Conservation (phyloP, 2,888 invertebrate genomes). For the Thysanoteuthis rhombus region DNA sequence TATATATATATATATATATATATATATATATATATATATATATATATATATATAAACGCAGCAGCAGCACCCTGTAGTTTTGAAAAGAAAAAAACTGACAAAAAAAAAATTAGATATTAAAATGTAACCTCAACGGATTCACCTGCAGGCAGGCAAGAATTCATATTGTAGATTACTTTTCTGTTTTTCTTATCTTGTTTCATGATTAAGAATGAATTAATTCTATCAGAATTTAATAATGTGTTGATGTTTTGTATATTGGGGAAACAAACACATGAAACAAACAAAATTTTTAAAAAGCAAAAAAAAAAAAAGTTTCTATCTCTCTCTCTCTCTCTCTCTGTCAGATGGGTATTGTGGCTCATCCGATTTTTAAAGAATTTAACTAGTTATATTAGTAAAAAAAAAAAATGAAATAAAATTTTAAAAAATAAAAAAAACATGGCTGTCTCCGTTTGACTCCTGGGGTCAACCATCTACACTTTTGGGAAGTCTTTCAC, state of each 20-base stretch:
- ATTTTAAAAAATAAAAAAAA: neutral
- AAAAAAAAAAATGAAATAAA: neutral
- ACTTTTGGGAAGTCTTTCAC: neutral
- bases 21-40: neutral
- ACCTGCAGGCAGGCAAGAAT: neutral
- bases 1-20: neutral
- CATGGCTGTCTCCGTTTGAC: neutral
- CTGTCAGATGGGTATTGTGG: neutral
- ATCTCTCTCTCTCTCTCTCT: neutral
- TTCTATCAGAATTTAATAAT: neutral
- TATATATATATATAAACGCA: neutral
- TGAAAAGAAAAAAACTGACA: neutral
- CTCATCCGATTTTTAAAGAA: neutral
- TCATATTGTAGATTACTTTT: neutral
- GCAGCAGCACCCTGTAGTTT: neutral
- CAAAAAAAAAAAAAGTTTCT: neutral
- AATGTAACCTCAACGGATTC: neutral
- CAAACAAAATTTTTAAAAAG: neutral
- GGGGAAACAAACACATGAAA: neutral
- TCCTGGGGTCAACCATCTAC: neutral
- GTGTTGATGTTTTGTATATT: slow-evolving; percentile 12
- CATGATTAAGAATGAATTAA: neutral
- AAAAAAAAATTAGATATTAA: neutral
- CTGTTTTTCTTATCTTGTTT: neutral
- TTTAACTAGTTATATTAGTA: neutral